Conservation (phyloP, 2,113 vertebrate species). For the Mixornis gularis region DNA sequence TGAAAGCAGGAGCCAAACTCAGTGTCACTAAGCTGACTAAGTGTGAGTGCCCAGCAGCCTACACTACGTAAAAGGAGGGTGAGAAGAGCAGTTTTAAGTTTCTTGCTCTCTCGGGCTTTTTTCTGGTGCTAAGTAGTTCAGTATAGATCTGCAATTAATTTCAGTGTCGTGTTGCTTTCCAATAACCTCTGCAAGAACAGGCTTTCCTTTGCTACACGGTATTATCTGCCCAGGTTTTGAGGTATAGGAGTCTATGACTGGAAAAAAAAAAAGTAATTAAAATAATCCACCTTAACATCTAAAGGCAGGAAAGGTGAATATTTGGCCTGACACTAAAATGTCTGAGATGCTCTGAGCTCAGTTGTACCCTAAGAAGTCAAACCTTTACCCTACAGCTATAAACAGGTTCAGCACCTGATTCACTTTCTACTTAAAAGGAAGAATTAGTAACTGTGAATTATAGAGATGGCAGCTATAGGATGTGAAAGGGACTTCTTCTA, state of each 20-base stretch:
- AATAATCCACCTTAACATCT: neutral
- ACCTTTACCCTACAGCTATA: neutral
- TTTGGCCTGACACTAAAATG: neutral
- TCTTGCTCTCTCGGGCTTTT: neutral
- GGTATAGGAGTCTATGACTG: neutral
- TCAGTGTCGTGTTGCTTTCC: neutral
- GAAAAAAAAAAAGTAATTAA: no score
- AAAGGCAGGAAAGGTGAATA: neutral
- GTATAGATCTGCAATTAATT: neutral
- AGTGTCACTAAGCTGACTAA: neutral
- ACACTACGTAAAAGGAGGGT: neutral
- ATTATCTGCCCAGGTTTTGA: neutral
- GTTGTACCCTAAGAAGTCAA: neutral
- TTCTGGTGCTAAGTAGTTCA: neutral
- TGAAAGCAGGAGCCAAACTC: neutral
- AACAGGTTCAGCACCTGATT: neutral
- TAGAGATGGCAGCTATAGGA: neutral
- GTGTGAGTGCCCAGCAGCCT: neutral
- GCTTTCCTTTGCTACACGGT: neutral
- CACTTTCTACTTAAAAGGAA: neutral
- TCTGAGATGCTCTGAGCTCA: neutral
- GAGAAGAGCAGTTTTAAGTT: neutral
- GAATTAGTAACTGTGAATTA: neutral
- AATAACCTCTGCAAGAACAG: neutral
- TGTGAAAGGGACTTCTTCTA: neutral